A percentile compares a stretch with the other conserved stretches of the same genome.
These are phyloP conservation scores for Sebastes cheni DNA, from an alignment of 2,797 vertebrate species.

Conservation along the genomic window DNA sequence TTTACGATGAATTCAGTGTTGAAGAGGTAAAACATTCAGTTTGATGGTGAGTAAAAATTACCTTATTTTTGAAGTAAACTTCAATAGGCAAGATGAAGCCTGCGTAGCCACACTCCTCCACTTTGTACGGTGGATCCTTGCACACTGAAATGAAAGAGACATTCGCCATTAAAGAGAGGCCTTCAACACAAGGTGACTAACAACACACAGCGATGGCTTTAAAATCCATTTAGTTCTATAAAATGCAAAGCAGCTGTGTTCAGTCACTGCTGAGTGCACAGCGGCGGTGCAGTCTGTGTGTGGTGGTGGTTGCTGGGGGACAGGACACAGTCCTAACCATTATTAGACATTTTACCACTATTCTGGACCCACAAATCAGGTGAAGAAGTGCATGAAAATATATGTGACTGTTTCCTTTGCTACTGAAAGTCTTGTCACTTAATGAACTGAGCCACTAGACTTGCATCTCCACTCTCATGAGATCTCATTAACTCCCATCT, in stretches of 20 bases:
- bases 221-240: background rate
- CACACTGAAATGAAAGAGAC: constrained; percentile 86
- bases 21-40: background rate
- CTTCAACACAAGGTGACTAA: background rate
- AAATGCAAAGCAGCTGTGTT: background rate
- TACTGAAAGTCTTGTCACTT: constrained; percentile 3
- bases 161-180: background rate
- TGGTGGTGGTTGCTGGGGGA: background rate
- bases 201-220: background rate
- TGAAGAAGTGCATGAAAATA: background rate
- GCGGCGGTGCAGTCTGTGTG: background rate
- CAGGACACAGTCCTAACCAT: background rate
- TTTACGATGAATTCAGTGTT: background rate
- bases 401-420: background rate
- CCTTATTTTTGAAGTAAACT: constrained; percentile 99
- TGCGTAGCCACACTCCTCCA: constrained; percentile 98
- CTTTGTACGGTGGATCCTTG: constrained; percentile 98
- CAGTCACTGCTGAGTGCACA: background rate
- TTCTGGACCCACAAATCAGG: background rate
- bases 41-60: constrained; percentile 47
- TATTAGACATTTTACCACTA: background rate
- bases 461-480: constrained; percentile 37
- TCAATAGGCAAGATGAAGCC: constrained; percentile 99
- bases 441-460: background rate
- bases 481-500: constrained; percentile 63